phyloP scores from a whole-genome alignment of 2,797 vertebrate genomes.

The Pangasius krempfi region DNA sequence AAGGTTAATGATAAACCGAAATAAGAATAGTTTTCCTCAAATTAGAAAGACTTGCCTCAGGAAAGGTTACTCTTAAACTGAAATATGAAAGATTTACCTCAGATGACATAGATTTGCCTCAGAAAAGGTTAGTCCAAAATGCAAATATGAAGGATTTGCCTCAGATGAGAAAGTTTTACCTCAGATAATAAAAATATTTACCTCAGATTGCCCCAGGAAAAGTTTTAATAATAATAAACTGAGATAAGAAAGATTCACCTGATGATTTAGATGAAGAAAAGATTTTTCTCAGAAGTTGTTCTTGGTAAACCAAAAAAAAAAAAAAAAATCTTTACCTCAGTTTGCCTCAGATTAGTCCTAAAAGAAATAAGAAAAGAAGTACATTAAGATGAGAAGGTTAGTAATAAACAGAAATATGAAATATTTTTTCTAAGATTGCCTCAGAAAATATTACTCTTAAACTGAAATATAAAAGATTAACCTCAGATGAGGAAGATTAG shows the following conservation, averaged over 20 bases:
- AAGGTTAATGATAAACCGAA: background rate
- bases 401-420: background rate
- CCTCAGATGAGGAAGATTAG: background rate
- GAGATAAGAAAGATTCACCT: background rate
- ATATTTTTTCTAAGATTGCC: background rate
- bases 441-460: background rate
- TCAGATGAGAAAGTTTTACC: background rate
- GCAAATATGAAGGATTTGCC: background rate
- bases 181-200: background rate
- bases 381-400: background rate
- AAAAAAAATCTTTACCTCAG: too few species aligned
- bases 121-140: background rate
- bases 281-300: background rate
- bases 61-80: background rate
- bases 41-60: background rate
- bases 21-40: background rate
- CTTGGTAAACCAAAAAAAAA: background rate
- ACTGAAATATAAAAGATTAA: background rate
- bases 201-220: background rate
- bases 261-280: background rate
- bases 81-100: background rate
- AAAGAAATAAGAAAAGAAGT: background rate
- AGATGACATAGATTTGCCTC: background rate
- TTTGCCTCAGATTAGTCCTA: background rate
- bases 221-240: background rate